A percentile compares a stretch with the other conserved stretches of the same genome.
Conservation (phyloP, 2,113 vertebrate genomes). For the Podilymbus podiceps region DNA sequence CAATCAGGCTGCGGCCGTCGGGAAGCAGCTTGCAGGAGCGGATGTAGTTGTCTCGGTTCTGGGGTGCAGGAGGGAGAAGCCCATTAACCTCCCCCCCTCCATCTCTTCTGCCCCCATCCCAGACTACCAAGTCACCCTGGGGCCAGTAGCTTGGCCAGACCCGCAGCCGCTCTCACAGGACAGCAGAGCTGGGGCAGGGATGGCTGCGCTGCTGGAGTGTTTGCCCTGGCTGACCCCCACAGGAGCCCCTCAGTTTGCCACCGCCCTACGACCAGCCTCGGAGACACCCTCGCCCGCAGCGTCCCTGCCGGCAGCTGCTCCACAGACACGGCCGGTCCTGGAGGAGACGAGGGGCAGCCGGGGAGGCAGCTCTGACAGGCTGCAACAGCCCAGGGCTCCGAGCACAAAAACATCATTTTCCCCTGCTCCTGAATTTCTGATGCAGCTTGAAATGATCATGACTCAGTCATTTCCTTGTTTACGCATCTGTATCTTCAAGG, state of each 20-base stretch:
- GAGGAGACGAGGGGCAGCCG: fast-evolving
- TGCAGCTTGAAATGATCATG: not conserved
- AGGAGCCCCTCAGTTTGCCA: not conserved
- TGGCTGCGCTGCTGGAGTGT: not conserved
- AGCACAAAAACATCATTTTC: not conserved
- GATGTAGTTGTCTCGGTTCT: slow-evolving; percentile 88
- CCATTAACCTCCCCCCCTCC: not conserved
- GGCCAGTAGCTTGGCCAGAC: not conserved
- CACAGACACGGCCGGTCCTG: fast-evolving
- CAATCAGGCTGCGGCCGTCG: slow-evolving; percentile 82
- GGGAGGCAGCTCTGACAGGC: not conserved
- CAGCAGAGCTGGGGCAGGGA: too few relatives aligned
- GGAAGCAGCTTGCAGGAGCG: slow-evolving; percentile 82
- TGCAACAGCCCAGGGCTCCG: not conserved
- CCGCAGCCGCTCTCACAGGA: fast-evolving
- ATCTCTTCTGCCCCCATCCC: too few relatives aligned
- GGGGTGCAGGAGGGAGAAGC: not conserved
- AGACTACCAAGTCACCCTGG: not conserved
- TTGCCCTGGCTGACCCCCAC: not conserved
- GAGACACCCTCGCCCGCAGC: fast-evolving
- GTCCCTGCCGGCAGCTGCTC: not conserved
- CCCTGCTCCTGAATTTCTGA: not conserved
- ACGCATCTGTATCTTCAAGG: not conserved
- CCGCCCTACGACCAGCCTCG: fast-evolving
- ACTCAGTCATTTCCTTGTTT: not conserved